phyloP scores from a whole-genome alignment of 2,888 invertebrate species.

The Drosophila colorata region DNA sequence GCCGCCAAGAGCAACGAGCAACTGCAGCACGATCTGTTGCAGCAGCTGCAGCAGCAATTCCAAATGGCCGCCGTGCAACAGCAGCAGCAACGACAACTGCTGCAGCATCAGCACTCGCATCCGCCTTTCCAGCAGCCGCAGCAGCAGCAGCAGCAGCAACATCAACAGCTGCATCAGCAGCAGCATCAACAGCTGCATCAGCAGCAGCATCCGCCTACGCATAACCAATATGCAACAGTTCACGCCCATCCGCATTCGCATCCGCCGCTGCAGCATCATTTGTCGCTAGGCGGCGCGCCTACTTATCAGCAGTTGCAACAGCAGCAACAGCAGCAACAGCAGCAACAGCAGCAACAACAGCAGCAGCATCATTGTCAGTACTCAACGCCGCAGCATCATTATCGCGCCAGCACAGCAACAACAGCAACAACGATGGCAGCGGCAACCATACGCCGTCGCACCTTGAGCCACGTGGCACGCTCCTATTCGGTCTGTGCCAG shows the following conservation, averaged over 20 bases:
- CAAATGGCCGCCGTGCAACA: conserved; percentile 69
- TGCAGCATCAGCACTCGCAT: conserved; percentile 79
- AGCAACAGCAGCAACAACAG: background rate
- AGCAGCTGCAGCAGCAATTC: conserved; percentile 73
- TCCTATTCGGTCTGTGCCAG: conserved; percentile 81
- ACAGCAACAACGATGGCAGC: conserved; percentile 62
- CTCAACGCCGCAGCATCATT: conserved; percentile 78
- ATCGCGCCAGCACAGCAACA: conserved; percentile 47
- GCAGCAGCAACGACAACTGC: conserved; percentile 70
- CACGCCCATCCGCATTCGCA: conserved; percentile 31
- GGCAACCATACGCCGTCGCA: conserved; percentile 79
- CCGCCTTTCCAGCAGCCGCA: conserved; percentile 71
- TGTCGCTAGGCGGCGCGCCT: conserved; percentile 85
- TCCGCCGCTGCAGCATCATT: conserved; percentile 82
- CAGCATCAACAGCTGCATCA: conserved; percentile 55
- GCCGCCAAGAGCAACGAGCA: conserved; percentile 54
- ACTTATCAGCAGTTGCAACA: conserved; percentile 53
- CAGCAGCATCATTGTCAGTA: conserved; percentile 67
- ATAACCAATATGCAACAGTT: conserved; percentile 39
- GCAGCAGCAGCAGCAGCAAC: conserved; percentile 36
- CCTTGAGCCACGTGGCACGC: conserved; percentile 80
- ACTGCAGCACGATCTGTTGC: conserved; percentile 70
- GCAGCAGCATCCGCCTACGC: conserved; percentile 77
- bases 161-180: conserved; percentile 61
- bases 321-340: conserved; percentile 40